A percentile compares a stretch with the other conserved stretches of the same genome.
phyloP scores from a whole-genome alignment of 2,888 invertebrate species.

The Antitype chi region DNA sequence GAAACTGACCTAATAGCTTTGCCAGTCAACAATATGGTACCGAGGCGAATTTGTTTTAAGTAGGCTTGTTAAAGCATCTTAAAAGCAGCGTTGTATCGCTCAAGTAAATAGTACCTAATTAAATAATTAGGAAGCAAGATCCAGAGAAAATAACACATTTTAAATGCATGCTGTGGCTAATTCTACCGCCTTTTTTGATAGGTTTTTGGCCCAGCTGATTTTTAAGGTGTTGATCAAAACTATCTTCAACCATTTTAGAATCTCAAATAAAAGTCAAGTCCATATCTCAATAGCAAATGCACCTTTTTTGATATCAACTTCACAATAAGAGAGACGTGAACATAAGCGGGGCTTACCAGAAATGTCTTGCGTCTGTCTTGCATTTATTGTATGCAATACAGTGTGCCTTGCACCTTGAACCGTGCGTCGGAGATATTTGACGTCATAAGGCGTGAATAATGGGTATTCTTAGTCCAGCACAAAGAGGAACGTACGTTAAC shows the following conservation, averaged over 20 bases:
- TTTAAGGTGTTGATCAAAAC: background rate
- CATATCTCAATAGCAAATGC: background rate
- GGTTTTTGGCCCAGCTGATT: background rate
- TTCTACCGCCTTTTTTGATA: background rate
- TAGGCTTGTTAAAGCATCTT: no score
- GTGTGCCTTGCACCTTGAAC: constrained; percentile 1
- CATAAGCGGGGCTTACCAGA: constrained; percentile 4
- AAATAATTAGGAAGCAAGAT: background rate
- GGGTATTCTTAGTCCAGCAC: constrained; percentile 10
- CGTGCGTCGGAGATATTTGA: constrained; percentile 5
- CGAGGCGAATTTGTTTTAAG: no score
- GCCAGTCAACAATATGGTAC: no score
- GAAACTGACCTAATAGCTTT: no score
- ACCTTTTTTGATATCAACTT: background rate
- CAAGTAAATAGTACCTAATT: background rate
- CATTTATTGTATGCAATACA: constrained; percentile 11
- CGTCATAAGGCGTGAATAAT: constrained; percentile 22
- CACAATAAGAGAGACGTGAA: background rate
- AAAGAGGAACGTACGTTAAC: constrained; percentile 1
- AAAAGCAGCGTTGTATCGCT: no score
- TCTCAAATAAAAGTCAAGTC: background rate
- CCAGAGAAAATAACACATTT: background rate
- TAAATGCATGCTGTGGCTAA: background rate
- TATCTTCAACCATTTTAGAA: background rate
- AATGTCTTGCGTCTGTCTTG: constrained; percentile 8